Conservation (phyloP, 2,113 vertebrate genomes). For the Antennarius striatus region DNA sequence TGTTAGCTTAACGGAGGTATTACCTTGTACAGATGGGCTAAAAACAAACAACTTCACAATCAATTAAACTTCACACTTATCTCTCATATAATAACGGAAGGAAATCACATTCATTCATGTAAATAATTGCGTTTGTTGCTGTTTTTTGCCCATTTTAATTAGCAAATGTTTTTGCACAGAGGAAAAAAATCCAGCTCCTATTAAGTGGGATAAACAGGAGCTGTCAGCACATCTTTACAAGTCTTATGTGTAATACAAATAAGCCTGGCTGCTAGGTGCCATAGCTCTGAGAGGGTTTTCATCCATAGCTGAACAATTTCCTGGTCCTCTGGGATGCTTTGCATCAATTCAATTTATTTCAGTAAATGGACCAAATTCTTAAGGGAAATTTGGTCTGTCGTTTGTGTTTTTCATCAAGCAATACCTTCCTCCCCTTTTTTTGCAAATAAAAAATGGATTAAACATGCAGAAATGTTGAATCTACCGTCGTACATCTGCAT, state of each 20-base stretch:
- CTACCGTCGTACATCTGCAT: constrained; percentile 19
- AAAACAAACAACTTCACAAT: constrained; percentile 4
- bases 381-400: constrained; percentile 71
- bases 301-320: constrained; percentile 74
- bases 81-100: constrained; percentile 26
- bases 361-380: constrained; percentile 76
- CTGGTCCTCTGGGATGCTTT: constrained; percentile 70
- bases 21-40: constrained; percentile 23
- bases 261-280: constrained; percentile 50
- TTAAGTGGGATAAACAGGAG: constrained; percentile 56
- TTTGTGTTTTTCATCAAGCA: constrained; percentile 67
- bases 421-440: constrained; percentile 52
- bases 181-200: constrained; percentile 18
- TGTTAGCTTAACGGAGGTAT: constrained; percentile 24
- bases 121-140: constrained; percentile 58
- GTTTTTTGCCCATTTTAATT: constrained; percentile 58
- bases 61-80: constrained; percentile 25
- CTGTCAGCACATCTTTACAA: constrained; percentile 66
- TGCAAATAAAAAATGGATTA: constrained; percentile 52
- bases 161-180: constrained; percentile 46
- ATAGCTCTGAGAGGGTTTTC: constrained; percentile 50
- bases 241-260: constrained; percentile 63
- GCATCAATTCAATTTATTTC: constrained; percentile 80
- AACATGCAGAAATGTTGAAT: constrained; percentile 50
- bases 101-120: constrained; percentile 50